These are phyloP conservation scores for Lerema accius DNA, from an alignment of 1,140 invertebrate genomes.

Conservation along the genomic window DNA sequence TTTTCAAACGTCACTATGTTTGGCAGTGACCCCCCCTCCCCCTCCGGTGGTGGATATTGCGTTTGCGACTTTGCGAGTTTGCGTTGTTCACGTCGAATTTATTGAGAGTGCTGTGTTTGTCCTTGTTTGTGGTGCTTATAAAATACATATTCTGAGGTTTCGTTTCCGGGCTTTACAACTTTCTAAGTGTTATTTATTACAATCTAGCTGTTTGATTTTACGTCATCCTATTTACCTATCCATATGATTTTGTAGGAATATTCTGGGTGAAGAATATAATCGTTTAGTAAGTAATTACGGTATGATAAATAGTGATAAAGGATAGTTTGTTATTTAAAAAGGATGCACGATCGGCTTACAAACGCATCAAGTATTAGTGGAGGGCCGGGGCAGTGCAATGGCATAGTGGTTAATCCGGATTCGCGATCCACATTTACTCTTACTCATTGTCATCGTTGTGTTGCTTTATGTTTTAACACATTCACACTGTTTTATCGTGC, in stretches of 20 bases:
- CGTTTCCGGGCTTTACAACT: constrained; percentile 38
- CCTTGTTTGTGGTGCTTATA: constrained; percentile 47
- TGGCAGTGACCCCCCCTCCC: too few species aligned
- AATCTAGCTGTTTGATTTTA: constrained; percentile 1
- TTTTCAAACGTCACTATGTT: too few species aligned
- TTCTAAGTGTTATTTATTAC: constrained; percentile 34
- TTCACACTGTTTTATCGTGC: constrained; percentile 78
- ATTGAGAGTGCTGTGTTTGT: constrained; percentile 47
- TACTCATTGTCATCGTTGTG: constrained; percentile 72
- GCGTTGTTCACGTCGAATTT: constrained; percentile 45
- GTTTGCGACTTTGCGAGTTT: constrained; percentile 41
- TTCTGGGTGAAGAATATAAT: constrained; percentile 14
- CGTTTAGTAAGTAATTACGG: constrained; percentile 24
- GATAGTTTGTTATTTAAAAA: constrained; percentile 6
- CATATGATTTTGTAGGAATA: constrained; percentile 18
- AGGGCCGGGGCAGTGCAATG: constrained; percentile 29
- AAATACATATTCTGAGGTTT: constrained; percentile 42
- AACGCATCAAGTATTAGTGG: constrained; percentile 29
- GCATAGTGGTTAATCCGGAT: constrained; percentile 57
- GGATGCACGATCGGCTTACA: constrained; percentile 7
- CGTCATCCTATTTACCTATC: constrained; percentile 17
- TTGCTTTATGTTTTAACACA: constrained; percentile 75
- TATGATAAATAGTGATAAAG: constrained; percentile 12
- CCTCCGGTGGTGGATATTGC: too few species aligned
- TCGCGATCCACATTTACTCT: constrained; percentile 60